Conservation (phyloP, 2,113 vertebrate species). For the Eira barbara region DNA sequence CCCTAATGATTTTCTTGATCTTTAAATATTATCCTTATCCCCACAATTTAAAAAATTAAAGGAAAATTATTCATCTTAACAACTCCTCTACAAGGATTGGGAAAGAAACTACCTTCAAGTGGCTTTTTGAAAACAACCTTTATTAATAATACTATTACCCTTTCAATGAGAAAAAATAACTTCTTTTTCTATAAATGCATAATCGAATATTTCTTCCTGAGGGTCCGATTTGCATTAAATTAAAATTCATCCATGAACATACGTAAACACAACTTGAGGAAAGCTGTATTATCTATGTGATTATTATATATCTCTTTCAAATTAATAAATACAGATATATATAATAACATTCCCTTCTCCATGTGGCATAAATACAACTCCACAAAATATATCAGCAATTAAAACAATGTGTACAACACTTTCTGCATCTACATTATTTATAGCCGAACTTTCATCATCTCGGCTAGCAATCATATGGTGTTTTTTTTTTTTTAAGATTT, state of each 20-base stretch:
- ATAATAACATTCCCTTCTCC: neutral
- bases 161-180: neutral
- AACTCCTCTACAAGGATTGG: neutral
- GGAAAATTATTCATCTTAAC: neutral
- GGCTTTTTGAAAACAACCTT: neutral
- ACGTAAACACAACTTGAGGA: neutral
- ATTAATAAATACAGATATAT: neutral
- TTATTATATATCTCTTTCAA: neutral
- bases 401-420: neutral
- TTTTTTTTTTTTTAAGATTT: no score
- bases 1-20: neutral
- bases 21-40: neutral
- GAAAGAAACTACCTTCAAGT: neutral
- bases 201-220: neutral
- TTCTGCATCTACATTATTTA: neutral
- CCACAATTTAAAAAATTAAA: neutral
- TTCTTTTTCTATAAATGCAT: neutral
- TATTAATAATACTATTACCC: neutral
- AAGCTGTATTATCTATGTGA: neutral
- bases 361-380: neutral
- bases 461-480: neutral
- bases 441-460: neutral
- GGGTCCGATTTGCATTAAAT: neutral
- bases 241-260: neutral
- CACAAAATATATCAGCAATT: neutral